These are phyloP conservation scores for Aulostomus chinensis DNA, from an alignment of 2,797 vertebrate species.

Conservation along the genomic window DNA sequence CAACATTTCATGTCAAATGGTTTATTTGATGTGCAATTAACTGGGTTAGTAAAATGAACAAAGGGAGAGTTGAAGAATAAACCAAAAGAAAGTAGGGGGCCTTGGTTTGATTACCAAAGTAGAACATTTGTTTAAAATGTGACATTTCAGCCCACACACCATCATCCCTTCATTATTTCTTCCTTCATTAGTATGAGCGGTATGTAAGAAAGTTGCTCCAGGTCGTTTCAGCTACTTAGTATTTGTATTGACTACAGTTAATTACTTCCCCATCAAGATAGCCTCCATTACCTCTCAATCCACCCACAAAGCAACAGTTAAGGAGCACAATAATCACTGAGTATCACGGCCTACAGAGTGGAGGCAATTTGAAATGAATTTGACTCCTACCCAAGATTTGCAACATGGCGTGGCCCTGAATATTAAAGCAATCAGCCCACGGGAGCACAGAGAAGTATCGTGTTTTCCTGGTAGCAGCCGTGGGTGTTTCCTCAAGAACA, in stretches of 20 bases:
- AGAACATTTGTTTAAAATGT: too few relatives aligned
- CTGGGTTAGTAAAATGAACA: too few relatives aligned
- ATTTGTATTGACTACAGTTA: conserved; percentile 42
- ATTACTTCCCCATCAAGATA: conserved; percentile 48
- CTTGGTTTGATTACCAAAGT: too few relatives aligned
- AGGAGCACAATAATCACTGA: conserved; percentile 29
- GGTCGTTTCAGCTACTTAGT: conserved; percentile 31
- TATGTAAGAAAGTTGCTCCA: background rate
- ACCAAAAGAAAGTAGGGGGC: too few relatives aligned
- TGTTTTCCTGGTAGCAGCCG: background rate
- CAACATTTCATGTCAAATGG: too few relatives aligned
- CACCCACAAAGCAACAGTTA: conserved; percentile 41
- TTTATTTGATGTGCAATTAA: too few relatives aligned
- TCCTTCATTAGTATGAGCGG: conserved; percentile 1
- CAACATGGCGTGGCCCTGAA: background rate
- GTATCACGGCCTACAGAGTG: conserved; percentile 25
- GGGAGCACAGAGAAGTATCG: background rate
- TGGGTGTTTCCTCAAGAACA: too few relatives aligned
- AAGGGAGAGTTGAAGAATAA: too few relatives aligned
- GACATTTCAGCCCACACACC: too few relatives aligned
- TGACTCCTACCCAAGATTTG: conserved; percentile 1
- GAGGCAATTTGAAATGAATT: conserved; percentile 32
- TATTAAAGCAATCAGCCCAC: background rate
- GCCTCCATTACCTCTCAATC: conserved; percentile 39
- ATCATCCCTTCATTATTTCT: background rate